These are phyloP conservation scores for Macropus fuliginosus DNA, from an alignment of 2,797 vertebrate species.

Conservation along the genomic window DNA sequence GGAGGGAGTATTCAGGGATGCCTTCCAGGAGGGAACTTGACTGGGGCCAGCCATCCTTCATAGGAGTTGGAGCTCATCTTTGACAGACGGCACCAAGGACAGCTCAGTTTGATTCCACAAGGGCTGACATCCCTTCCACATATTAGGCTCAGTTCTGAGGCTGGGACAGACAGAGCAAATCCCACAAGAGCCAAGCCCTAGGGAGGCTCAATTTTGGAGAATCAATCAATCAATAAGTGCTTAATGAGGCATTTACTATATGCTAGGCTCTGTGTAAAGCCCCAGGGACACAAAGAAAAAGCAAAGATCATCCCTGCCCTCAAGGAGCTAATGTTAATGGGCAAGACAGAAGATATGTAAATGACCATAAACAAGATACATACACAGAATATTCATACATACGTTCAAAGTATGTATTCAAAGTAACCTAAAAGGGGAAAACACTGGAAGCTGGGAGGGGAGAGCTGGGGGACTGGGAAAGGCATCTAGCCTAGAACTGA, in stretches of 20 bases:
- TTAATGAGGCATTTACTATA: background rate
- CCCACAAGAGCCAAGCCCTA: background rate
- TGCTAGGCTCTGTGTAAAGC: background rate
- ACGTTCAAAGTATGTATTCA: background rate
- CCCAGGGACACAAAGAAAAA: background rate
- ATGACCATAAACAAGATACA: background rate
- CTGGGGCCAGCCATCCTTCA: background rate
- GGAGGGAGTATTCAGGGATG: background rate
- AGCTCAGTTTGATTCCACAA: background rate
- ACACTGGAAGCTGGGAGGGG: background rate
- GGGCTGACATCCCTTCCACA: background rate
- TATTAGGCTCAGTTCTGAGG: background rate
- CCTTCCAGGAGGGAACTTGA: background rate
- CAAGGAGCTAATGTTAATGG: background rate
- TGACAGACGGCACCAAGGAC: background rate
- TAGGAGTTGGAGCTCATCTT: background rate
- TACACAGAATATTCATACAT: background rate
- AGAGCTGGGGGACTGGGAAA: background rate
- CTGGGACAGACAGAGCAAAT: background rate
- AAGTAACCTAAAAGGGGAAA: background rate
- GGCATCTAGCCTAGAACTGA: background rate
- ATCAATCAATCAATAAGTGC: background rate
- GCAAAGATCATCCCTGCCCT: background rate
- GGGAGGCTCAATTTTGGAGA: background rate
- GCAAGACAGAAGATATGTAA: background rate